These are phyloP conservation scores for Scaptomyza cyrtandrae DNA, from an alignment of 2,888 invertebrate species.

Conservation along the genomic window DNA sequence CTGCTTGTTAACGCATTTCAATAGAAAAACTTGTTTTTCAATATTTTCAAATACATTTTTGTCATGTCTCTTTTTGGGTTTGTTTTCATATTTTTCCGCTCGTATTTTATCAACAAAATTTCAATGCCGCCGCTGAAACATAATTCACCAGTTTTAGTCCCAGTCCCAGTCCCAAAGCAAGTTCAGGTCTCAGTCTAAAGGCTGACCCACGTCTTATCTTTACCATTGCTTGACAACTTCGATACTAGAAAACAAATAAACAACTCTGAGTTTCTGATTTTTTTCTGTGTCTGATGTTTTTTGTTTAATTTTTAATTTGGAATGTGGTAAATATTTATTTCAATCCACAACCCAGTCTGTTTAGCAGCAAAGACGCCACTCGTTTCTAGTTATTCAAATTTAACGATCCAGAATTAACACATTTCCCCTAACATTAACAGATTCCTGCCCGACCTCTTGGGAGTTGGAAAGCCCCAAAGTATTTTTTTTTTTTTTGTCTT, in stretches of 20 bases:
- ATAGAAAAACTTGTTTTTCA: conserved; percentile 58
- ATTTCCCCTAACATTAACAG: conserved; percentile 70
- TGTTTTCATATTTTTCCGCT: conserved; percentile 62
- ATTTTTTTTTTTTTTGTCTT: background rate
- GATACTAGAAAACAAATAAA: conserved; percentile 63
- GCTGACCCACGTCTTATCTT: conserved; percentile 67
- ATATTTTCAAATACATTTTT: conserved; percentile 63
- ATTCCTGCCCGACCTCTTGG: conserved; percentile 33
- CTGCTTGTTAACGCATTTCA: conserved; percentile 32
- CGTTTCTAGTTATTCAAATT: too few species aligned
- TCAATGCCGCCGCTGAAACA: conserved; percentile 43
- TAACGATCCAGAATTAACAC: conserved; percentile 38
- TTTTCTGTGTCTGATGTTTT: background rate
- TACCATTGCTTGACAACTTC: conserved; percentile 43
- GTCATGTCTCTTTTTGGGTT: conserved; percentile 27
- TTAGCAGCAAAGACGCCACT: too few species aligned
- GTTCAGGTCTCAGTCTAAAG: conserved; percentile 10
- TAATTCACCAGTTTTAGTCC: conserved; percentile 44
- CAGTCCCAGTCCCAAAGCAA: background rate
- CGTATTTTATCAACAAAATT: conserved; percentile 63
- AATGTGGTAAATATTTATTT: too few species aligned
- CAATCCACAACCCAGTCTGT: too few species aligned
- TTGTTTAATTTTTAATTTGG: too few species aligned
- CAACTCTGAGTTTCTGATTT: conserved; percentile 43
- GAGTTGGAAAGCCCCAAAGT: conserved; percentile 12